Percentiles rank a stretch among this genome's conserved stretches.
phyloP scores from a whole-genome alignment of 2,797 vertebrate genomes.

The Enteromius paludinosus region DNA sequence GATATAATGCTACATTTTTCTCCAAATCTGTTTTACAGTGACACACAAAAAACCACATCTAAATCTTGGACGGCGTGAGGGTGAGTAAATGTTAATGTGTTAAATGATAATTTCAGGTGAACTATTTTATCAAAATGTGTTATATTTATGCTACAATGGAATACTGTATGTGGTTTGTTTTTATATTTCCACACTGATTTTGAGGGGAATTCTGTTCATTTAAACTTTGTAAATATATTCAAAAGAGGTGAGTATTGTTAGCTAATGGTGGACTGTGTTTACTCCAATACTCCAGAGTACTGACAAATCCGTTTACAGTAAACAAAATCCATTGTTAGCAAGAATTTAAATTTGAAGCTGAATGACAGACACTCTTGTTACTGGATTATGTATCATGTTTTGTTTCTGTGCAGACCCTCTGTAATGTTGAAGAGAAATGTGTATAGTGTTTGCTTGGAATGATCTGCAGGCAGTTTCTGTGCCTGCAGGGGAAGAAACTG shows the following conservation, averaged over 20 bases:
- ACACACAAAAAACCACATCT: no score
- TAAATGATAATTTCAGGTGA: neutral
- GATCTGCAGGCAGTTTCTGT: neutral
- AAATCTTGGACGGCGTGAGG: neutral
- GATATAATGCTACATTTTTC: no score
- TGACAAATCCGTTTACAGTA: neutral
- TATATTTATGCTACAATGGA: neutral
- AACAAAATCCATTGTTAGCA: neutral
- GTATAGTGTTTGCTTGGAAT: neutral
- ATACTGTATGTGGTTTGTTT: neutral
- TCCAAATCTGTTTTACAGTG: no score
- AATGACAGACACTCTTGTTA: neutral
- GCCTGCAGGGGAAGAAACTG: constrained; percentile 10
- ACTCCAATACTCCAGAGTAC: neutral
- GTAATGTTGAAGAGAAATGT: constrained; percentile 7
- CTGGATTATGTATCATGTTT: neutral
- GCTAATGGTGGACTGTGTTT: neutral
- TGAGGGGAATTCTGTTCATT: neutral
- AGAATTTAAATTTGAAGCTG: neutral
- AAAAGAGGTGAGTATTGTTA: neutral
- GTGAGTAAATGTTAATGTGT: neutral
- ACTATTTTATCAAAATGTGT: neutral
- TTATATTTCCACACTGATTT: neutral
- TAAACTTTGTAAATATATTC: neutral
- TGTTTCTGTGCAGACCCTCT: neutral